Conservation (phyloP, 2,888 invertebrate species). For the Peribatodes rhomboidaria region DNA sequence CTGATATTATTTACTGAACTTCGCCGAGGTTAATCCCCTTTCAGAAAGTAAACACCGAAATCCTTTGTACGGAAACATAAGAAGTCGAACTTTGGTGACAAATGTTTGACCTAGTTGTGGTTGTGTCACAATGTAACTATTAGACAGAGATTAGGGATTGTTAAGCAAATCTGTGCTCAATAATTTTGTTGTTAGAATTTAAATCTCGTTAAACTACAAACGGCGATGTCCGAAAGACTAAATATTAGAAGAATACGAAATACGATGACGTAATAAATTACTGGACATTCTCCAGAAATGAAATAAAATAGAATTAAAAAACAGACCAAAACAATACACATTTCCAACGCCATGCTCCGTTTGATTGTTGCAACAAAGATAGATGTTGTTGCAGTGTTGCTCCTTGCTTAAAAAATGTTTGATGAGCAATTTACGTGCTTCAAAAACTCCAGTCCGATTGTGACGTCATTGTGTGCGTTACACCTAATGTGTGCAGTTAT, state of each 20-base stretch:
- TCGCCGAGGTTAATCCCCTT: slow-evolving; percentile 47
- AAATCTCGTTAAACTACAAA: not conserved
- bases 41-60: slow-evolving; percentile 46
- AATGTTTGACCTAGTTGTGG: slow-evolving; percentile 48
- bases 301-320: no score
- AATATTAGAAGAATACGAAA: not conserved
- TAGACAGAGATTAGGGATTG: slow-evolving; percentile 23
- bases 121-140: slow-evolving; percentile 30
- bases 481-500: no score
- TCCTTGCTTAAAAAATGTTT: no score
- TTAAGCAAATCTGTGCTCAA: not conserved
- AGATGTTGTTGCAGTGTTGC: no score
- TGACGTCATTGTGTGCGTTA: no score
- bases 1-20: slow-evolving; percentile 48
- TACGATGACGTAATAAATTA: no score
- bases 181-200: not conserved
- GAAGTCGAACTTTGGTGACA: slow-evolving; percentile 46
- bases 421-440: no score
- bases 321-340: no score
- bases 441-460: no score
- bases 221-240: not conserved
- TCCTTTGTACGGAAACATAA: slow-evolving; percentile 46
- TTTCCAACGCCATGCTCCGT: no score
- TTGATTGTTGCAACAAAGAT: no score
- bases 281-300: not conserved